Base-by-base conservation (phyloP, 2,888 invertebrate genomes). In the Plemyria rubiginata region DNA sequence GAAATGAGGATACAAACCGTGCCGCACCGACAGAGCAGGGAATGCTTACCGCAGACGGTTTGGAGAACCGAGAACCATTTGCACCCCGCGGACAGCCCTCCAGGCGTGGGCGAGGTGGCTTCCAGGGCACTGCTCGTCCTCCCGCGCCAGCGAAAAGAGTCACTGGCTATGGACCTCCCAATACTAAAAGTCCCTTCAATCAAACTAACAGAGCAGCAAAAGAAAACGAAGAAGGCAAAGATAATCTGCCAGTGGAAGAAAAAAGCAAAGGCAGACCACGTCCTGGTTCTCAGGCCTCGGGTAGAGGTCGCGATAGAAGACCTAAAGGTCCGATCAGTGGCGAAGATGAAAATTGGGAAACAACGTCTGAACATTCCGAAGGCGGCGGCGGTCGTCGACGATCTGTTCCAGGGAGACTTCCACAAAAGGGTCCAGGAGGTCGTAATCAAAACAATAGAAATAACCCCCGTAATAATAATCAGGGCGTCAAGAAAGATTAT, bases 51-150 rank as follows among this genome's bases (percentile, higher is more conserved):
- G 64, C 75, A 11, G 90, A 91, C 67, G 80, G 82, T 13, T 72
- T 94, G 83, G 88, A 90, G 79, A 92, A 90, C 68, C 90, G 94
- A 61, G 96, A 96, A 77, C 96, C 96, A 52, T 97, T 97, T 86
- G 96, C 96, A 0, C 98, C 98, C 0, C 94, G 97, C 22, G 98
- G 98, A 0, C 98, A 98, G 84, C 98, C 98, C 0, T 97, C 97
- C 0, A 93, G 98, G 54, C 95, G 98, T 62, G 98, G 98, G 5
- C 94, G 98, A 65, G 97, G 96, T 13, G 92, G 92, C 32, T 92
- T 91, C 72, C 91, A 90, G 69, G 92, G 92, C 22, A 77, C 87
- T 1, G 70, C 84, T 2, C 83, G 92, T n/a, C 91, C 90, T 8
- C 90, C 90, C n/a, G 91, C 92, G 28, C 88, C 93, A 6, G 90